Conservation (phyloP, 2,113 vertebrate species). For the Scopus umbretta region DNA sequence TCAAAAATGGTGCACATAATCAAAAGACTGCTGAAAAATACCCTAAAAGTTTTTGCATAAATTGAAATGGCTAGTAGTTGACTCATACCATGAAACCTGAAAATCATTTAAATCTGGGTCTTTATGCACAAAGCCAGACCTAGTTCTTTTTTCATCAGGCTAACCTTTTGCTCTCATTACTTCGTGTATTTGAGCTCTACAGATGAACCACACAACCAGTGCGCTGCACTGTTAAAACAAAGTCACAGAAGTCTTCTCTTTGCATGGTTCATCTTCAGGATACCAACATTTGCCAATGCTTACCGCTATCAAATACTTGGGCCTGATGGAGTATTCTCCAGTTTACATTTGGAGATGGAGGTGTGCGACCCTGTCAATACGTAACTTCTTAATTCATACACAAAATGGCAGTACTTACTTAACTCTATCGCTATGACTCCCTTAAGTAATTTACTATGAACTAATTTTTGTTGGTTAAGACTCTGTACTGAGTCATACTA, state of each 20-base stretch:
- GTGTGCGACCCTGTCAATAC: background rate
- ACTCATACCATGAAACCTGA: background rate
- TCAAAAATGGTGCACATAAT: background rate
- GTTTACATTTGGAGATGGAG: background rate
- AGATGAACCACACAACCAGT: background rate
- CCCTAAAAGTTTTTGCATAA: background rate
- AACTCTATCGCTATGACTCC: background rate
- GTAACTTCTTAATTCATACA: background rate
- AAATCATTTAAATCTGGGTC: background rate
- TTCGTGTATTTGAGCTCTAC: background rate
- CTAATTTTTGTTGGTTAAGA: background rate
- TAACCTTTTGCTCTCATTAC: background rate
- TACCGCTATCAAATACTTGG: background rate
- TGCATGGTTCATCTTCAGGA: background rate
- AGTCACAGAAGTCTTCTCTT: background rate
- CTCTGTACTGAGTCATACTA: background rate
- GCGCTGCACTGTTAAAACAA: background rate
- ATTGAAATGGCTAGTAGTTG: background rate
- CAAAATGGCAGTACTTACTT: background rate
- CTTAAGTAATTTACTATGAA: background rate
- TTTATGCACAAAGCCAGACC: background rate
- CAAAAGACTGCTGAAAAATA: background rate
- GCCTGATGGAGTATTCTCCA: background rate
- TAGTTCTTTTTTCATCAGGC: background rate
- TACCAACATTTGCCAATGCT: background rate